Evolutionary conservation across 2,113 vertebrate genomes (phyloP).

Genomic region (Amblyopsis rosae): DNA sequence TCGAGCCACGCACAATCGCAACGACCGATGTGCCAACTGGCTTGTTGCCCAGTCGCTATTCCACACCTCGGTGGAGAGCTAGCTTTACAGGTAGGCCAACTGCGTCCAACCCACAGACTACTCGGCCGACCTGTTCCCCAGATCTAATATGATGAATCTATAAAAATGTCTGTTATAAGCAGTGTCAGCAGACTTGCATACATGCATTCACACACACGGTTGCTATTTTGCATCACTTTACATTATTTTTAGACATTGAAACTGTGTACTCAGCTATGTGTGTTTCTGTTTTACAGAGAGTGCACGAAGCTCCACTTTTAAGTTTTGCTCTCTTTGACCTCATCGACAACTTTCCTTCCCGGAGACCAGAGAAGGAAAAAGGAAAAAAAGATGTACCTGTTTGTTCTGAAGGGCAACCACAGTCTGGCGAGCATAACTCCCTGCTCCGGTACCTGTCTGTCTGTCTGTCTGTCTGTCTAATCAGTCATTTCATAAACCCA

Average conservation of each 20-base stretch:
- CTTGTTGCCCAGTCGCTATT: too few species aligned
- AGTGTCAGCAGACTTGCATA: too few species aligned
- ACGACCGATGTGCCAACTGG: too few species aligned
- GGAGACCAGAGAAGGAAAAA: conserved; percentile 66
- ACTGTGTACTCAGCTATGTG: background rate
- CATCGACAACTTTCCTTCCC: conserved; percentile 76
- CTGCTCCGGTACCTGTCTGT: conserved; percentile 67
- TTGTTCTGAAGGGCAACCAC: conserved; percentile 53
- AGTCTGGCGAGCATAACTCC: conserved; percentile 55
- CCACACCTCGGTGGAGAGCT: too few species aligned
- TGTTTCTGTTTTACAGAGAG: conserved; percentile 51
- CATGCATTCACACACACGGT: too few species aligned
- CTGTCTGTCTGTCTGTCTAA: background rate
- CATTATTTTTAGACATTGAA: background rate
- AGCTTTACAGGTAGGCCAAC: too few species aligned
- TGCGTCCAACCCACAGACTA: too few species aligned
- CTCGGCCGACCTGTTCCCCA: too few species aligned
- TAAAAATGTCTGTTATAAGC: too few species aligned
- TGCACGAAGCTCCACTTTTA: conserved; percentile 72
- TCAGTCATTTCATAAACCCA: too few species aligned
- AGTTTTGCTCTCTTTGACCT: conserved; percentile 62
- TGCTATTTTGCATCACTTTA: background rate
- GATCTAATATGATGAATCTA: too few species aligned
- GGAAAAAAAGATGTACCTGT: conserved; percentile 49
- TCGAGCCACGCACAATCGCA: too few species aligned